Base-by-base conservation (phyloP, 2,797 vertebrate species). In the Smutsia gigantea region DNA sequence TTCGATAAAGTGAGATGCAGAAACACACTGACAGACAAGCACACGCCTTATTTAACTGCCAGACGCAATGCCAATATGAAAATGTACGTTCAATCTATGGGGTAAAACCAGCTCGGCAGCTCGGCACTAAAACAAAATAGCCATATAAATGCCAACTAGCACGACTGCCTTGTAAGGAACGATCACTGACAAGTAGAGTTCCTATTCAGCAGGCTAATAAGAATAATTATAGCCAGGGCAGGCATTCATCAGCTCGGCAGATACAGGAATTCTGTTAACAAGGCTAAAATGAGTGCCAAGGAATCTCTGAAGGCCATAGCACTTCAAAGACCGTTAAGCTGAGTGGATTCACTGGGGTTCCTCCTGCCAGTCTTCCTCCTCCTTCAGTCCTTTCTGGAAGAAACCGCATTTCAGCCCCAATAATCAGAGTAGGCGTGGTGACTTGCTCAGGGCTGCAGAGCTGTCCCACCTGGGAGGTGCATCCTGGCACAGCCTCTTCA, bases 241-340 rank as follows among this genome's bases (percentile, higher is more conserved):
- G 96, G 93, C 97, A 98, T 98, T 97, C 95, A 97, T 98, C 97
- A 98, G 97, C 86, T 83, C 97, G 96, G 97, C 96, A 97, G 92
- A 97, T 95, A 96, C 94, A 97, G 95, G 97, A 98, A 96, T 97
- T 97, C 97, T 97, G 97, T 97, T 98, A 98, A 98, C 95, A 98
- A 96, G 95, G 84, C 96, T 97, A 96, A 98, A 98, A 97, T 96
- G 93, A 98, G 97, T 85, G 95, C 95, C 93, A 94, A 94, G 95
- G 87, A 97, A 95, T 95, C 96, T 98, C 95, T 93, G 93, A 98
- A 97, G 93, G 95, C 97, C 93, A 77, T 4, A 29, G 86, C 63
- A 86, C 96, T 97, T 97, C 90, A 95, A 97, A 97, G 93, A 61
- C 90, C 2, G 7, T 31, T 39, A 66, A 92, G 89, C 94, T 94